Base-by-base conservation (phyloP, 2,113 vertebrate genomes). In the Brachypteracias leptosomus region DNA sequence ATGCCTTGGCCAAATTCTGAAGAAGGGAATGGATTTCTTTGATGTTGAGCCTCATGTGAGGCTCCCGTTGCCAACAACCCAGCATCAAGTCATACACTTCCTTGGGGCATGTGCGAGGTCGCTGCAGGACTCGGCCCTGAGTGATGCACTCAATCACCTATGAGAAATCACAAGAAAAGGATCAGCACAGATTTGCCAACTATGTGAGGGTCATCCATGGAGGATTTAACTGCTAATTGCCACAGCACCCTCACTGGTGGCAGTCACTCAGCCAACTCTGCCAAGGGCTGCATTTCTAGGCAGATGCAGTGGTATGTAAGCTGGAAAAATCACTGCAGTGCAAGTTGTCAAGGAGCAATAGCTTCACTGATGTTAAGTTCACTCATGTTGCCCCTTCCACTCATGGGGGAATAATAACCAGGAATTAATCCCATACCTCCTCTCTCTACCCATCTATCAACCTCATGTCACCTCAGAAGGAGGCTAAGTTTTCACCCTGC, bases 121-220 rank as follows among this genome's bases (percentile, higher is more conserved):
- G 98, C 98, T 99, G 99, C 95, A 99, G 98, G 86, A 99, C 99
- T 94, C 99, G 98, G 75, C 99, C 99, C 97, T 99, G 99, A 96
- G 99, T 99, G 98, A 99, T 99, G 93, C 99, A 99, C 97, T 99
- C 99, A 72, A 99, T 99, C 97, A 99, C 99, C 99, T 99, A 75
- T 2, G 25, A 71, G 79, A 96, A 89, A 97, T 55, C 92, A 44
- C 62, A 87, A 83, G 72, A 12, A 79, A 54, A 94, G 28, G 24
- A 63, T 97, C 61, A 96, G 52, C 15, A 61, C 15, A 21, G 36
- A 8, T 62, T 63, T 81, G 66, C 9, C 29, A 94, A 3, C 26
- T 71, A 59, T 0, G 1, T 6, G 7, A 19, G 19, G 2, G 9
- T 72, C 25, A 54, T 31, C n/a, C 16, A n/a, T 4, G 16, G 59